Conservation (phyloP, 2,113 vertebrate species). For the Galeopterus variegatus region DNA sequence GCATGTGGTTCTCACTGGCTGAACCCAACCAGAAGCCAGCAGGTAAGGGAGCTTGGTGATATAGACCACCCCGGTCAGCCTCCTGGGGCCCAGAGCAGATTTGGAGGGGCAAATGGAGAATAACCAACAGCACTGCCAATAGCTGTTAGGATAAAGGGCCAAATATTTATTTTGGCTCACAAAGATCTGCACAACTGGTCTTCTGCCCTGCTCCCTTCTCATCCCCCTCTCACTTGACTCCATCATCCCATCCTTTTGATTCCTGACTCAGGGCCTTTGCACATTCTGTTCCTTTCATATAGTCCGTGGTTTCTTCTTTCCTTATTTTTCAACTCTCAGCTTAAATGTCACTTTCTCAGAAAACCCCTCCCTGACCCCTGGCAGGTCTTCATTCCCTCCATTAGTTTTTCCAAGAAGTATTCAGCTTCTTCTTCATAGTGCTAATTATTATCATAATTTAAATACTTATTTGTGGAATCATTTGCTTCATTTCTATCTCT, state of each 20-base stretch:
- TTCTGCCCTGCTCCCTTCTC: neutral
- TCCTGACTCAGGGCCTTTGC: neutral
- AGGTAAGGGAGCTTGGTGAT: neutral
- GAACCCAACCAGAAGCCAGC: neutral
- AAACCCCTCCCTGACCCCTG: neutral
- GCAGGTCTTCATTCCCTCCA: neutral
- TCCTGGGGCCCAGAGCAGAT: neutral
- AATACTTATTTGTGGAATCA: neutral
- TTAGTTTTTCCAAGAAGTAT: neutral
- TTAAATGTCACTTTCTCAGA: neutral
- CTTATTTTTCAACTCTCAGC: neutral
- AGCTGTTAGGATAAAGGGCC: neutral
- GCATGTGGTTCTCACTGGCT: accelerated
- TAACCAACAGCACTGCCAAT: neutral
- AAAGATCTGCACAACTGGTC: neutral
- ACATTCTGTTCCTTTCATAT: neutral
- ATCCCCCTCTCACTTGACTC: neutral
- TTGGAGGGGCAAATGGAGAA: neutral
- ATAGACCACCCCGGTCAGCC: neutral
- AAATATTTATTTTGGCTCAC: neutral
- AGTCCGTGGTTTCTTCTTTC: neutral
- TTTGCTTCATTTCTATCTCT: conserved; percentile 32
- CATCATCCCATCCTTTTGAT: neutral
- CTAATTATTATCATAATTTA: neutral
- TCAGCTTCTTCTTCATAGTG: neutral